These are phyloP conservation scores for Clinocottus analis DNA, from an alignment of 2,113 vertebrate genomes.

Conservation along the genomic window DNA sequence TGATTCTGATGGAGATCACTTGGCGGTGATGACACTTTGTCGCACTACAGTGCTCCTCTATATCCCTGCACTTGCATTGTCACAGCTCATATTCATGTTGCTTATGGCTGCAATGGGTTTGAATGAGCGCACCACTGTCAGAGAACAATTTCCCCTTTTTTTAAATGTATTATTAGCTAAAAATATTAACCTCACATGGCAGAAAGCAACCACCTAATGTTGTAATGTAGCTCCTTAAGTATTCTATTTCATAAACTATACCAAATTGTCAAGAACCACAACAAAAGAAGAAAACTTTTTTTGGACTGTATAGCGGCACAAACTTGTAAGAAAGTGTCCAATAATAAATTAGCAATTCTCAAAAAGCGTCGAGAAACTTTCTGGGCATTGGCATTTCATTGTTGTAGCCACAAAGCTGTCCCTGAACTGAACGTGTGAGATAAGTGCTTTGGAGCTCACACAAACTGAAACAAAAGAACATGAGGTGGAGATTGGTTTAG, in stretches of 20 bases:
- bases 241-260: conserved; percentile 29
- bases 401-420: conserved; percentile 71
- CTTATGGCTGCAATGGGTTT: conserved; percentile 32
- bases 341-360: conserved; percentile 69
- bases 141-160: conserved; percentile 29
- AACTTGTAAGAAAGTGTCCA: conserved; percentile 64
- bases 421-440: conserved; percentile 73
- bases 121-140: conserved; percentile 50
- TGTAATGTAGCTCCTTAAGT: conserved; percentile 29
- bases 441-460: conserved; percentile 77
- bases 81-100: conserved; percentile 36
- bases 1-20: conserved; percentile 46
- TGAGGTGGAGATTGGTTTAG: conserved; percentile 78
- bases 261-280: conserved; percentile 2
- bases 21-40: conserved; percentile 10
- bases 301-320: conserved; percentile 48
- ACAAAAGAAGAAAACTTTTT: conserved; percentile 64
- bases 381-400: conserved; percentile 71
- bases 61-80: conserved; percentile 18
- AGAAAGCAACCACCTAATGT: conserved; percentile 12
- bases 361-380: conserved; percentile 69
- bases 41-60: not conserved
- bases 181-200: conserved; percentile 41
- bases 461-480: conserved; percentile 80
- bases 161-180: conserved; percentile 31